Conservation (phyloP, 2,888 invertebrate species). For the Abrostola triplasia region DNA sequence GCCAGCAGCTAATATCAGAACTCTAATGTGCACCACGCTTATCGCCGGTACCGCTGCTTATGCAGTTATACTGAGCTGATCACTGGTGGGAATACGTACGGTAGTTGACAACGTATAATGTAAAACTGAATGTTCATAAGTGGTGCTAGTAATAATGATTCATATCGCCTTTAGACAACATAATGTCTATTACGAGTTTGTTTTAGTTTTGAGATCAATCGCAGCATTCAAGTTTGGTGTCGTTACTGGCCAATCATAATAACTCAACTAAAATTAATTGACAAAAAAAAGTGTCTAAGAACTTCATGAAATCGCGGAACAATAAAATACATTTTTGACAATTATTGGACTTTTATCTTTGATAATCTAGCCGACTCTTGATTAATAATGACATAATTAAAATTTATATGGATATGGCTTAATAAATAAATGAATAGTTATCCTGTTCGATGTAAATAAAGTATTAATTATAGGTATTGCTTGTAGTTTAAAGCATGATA, state of each 20-base stretch:
- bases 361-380: neutral
- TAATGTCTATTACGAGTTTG: neutral
- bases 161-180: neutral
- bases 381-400: neutral
- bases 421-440: neutral
- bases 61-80: conserved; percentile 42
- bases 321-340: too few relatives aligned
- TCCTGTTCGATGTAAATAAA: neutral
- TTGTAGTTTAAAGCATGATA: too few relatives aligned
- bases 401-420: neutral
- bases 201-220: neutral
- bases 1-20: conserved; percentile 17
- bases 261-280: too few relatives aligned
- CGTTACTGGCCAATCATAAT: too few relatives aligned
- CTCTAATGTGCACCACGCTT: conserved; percentile 34
- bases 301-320: too few relatives aligned
- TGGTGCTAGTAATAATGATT: neutral
- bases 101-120: conserved; percentile 19
- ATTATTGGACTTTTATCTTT: too few relatives aligned
- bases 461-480: neutral
- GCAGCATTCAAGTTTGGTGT: too few relatives aligned
- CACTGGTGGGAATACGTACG: conserved; percentile 38
- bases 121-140: conserved; percentile 13
- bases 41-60: conserved; percentile 42
- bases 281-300: too few relatives aligned